Evolutionary conservation across 2,113 vertebrate genomes (phyloP).

Genomic region (Origma solitaria): DNA sequence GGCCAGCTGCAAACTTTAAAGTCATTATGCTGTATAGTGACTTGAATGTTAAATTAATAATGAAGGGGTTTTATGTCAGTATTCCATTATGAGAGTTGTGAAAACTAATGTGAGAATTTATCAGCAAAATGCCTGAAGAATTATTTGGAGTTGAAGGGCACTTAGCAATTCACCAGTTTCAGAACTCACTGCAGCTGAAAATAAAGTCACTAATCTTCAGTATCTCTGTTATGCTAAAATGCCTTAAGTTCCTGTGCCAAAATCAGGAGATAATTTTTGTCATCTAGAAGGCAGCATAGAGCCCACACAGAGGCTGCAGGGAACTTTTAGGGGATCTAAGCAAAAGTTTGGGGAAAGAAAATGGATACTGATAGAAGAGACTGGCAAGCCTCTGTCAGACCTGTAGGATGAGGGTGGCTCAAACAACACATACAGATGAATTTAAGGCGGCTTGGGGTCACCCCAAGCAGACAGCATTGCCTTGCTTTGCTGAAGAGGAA

Average conservation of each 20-base stretch:
- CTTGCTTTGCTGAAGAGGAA: background rate
- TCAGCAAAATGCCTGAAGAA: background rate
- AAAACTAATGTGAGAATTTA: background rate
- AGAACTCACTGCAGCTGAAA: background rate
- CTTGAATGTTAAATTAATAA: background rate
- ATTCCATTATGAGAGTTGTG: background rate
- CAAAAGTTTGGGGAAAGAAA: background rate
- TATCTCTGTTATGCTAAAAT: background rate
- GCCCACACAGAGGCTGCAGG: background rate
- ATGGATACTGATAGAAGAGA: background rate
- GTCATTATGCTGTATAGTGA: background rate
- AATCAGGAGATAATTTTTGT: background rate
- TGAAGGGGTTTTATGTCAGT: background rate
- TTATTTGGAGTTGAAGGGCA: background rate
- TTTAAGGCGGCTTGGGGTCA: background rate
- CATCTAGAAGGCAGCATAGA: background rate
- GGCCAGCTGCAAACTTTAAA: background rate
- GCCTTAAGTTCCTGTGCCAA: background rate
- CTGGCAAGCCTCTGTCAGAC: background rate
- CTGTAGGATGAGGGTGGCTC: background rate
- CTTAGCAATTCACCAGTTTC: background rate
- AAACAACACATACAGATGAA: fast-evolving
- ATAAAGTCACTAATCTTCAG: background rate
- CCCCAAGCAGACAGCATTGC: background rate
- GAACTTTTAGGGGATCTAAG: background rate